Conservation (phyloP, 2,113 vertebrate genomes). For the Coptodon bakossiorum region DNA sequence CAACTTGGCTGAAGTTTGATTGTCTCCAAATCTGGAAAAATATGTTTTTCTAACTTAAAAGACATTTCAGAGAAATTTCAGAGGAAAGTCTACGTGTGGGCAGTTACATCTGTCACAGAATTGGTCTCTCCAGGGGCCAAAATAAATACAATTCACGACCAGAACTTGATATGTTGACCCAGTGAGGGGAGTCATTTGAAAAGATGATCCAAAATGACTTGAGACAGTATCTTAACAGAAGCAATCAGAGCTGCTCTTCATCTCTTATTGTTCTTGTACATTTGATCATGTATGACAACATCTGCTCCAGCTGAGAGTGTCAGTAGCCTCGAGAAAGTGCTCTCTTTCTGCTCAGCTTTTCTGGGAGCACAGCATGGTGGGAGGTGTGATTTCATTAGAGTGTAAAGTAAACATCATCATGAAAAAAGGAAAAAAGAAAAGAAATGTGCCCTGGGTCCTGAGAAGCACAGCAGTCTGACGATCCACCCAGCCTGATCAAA, state of each 20-base stretch:
- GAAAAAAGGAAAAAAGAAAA: neutral
- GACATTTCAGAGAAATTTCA: neutral
- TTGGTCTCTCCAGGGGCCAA: neutral
- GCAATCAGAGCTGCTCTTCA: neutral
- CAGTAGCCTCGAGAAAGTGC: slow-evolving; percentile 8
- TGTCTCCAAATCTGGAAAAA: neutral
- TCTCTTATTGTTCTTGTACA: slow-evolving; percentile 28
- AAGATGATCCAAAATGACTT: neutral
- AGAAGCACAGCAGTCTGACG: slow-evolving; percentile 15
- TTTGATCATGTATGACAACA: slow-evolving; percentile 19
- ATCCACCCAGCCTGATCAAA: slow-evolving; percentile 19
- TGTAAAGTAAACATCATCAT: neutral
- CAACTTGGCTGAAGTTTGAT: neutral
- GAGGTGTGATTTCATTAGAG: slow-evolving; percentile 38
- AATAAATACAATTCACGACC: neutral
- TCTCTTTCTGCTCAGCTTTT: neutral
- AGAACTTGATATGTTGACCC: neutral
- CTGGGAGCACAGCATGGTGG: slow-evolving; percentile 18
- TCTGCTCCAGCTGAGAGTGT: slow-evolving; percentile 36
- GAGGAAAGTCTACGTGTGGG: neutral
- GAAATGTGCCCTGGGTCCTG: slow-evolving; percentile 8
- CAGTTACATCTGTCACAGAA: neutral
- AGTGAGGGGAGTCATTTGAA: neutral
- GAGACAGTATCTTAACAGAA: neutral
- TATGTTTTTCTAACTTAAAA: neutral